Percentiles rank a stretch among this genome's conserved stretches.
These are phyloP conservation scores for Lates japonicus DNA, from an alignment of 2,797 vertebrate species.

Conservation along the genomic window DNA sequence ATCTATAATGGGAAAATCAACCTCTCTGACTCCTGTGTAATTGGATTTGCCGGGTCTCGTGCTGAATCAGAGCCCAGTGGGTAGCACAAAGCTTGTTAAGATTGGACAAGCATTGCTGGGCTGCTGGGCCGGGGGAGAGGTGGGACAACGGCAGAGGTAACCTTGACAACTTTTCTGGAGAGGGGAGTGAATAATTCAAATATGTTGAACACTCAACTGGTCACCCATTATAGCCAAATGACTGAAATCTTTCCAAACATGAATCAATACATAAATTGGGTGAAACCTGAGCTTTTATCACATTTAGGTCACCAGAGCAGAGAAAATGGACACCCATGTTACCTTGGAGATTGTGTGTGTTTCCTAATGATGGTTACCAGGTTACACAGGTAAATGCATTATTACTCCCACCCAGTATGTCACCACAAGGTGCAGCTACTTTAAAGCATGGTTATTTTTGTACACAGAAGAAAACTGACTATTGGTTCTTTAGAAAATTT, in stretches of 20 bases:
- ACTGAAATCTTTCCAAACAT: conserved; percentile 51
- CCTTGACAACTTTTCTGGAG: conserved; percentile 84
- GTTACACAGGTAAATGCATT: conserved; percentile 65
- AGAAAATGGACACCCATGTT: conserved; percentile 73
- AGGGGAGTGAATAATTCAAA: conserved; percentile 76
- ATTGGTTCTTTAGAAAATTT: background rate
- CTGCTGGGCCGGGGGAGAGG: conserved; percentile 68
- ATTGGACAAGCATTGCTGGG: conserved; percentile 90
- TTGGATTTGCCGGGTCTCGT: conserved; percentile 91
- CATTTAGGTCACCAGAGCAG: conserved; percentile 54
- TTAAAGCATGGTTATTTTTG: background rate
- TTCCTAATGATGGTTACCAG: conserved; percentile 67
- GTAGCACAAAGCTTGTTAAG: conserved; percentile 92
- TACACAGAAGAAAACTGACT: background rate
- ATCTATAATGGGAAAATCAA: conserved; percentile 90
- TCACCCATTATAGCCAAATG: conserved; percentile 43
- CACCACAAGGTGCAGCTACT: background rate
- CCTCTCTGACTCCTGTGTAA: conserved; percentile 90
- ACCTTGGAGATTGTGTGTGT: conserved; percentile 43
- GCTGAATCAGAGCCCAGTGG: conserved; percentile 90
- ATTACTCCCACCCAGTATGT: conserved; percentile 32
- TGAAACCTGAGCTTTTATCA: conserved; percentile 63
- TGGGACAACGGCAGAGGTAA: conserved; percentile 77
- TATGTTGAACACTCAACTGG: conserved; percentile 58
- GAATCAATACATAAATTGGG: conserved; percentile 58